A percentile compares a stretch with the other conserved stretches of the same genome.
Conservation (phyloP, 2,113 vertebrate species). For the Laticauda colubrina region DNA sequence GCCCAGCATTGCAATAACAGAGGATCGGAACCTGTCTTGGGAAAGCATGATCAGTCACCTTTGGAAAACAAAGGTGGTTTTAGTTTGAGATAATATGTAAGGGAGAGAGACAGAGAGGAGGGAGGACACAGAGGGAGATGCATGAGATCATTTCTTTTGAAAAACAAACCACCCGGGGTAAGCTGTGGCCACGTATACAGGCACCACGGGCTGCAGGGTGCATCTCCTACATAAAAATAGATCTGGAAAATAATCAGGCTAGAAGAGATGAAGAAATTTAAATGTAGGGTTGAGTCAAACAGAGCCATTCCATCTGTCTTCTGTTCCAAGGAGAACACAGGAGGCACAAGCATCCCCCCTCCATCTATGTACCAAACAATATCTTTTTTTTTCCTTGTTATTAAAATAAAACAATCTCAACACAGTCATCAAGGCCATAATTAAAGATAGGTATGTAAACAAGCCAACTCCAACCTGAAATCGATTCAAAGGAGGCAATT, state of each 20-base stretch:
- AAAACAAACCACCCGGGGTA: slow-evolving; percentile 35
- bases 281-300: not conserved
- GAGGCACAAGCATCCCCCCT: not conserved
- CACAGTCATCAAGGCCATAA: not conserved
- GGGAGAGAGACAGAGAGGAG: slow-evolving; percentile 35
- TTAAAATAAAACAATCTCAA: not conserved
- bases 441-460: not conserved
- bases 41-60: slow-evolving; percentile 72
- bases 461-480: not conserved
- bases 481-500: not conserved
- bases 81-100: slow-evolving; percentile 17
- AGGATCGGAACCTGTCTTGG: slow-evolving; percentile 68
- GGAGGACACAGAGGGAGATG: slow-evolving; percentile 6
- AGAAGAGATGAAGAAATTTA: not conserved
- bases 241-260: not conserved
- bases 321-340: not conserved
- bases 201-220: not conserved
- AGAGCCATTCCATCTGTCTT: not conserved
- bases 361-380: not conserved
- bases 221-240: not conserved
- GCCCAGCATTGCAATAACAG: slow-evolving; percentile 82
- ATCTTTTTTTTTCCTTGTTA: not conserved
- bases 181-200: accelerated
- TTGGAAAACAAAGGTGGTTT: slow-evolving; percentile 64
- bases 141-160: slow-evolving; percentile 45